phyloP scores from a whole-genome alignment of 2,113 vertebrate genomes.

The Datnioides undecimradiatus region DNA sequence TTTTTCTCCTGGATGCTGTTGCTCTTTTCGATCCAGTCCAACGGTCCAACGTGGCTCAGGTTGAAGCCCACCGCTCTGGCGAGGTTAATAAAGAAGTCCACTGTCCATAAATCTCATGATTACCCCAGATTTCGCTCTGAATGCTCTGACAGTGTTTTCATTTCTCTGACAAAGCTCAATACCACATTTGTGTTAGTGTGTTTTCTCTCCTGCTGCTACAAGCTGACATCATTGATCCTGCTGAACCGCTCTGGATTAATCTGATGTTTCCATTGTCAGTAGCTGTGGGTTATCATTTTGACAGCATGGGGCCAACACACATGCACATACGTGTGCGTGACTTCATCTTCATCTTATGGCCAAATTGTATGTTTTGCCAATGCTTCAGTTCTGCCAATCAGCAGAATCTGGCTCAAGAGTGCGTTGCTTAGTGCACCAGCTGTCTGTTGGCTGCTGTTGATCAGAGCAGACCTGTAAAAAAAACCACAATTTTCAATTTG shows the following conservation, averaged over 20 bases:
- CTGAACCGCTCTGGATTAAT: background rate
- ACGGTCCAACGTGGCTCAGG: background rate
- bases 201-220: background rate
- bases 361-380: conserved; percentile 14
- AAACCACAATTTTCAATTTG: too few relatives aligned
- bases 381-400: conserved; percentile 1
- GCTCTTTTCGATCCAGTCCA: conserved; percentile 2
- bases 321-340: background rate
- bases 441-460: too few relatives aligned
- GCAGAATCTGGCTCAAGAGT: background rate
- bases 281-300: background rate
- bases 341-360: background rate
- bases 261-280: background rate
- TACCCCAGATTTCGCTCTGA: background rate
- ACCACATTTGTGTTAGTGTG: background rate
- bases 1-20: background rate
- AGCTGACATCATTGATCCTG: background rate
- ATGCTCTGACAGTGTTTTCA: background rate
- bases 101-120: conserved; percentile 10
- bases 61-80: background rate
- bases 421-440: background rate
- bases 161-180: background rate
- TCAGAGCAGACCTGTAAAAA: too few relatives aligned
- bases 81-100: too few relatives aligned
- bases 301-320: background rate